A percentile compares a stretch with the other conserved stretches of the same genome.
phyloP scores from a whole-genome alignment of 2,888 invertebrate species.

The Cistogaster globosa region DNA sequence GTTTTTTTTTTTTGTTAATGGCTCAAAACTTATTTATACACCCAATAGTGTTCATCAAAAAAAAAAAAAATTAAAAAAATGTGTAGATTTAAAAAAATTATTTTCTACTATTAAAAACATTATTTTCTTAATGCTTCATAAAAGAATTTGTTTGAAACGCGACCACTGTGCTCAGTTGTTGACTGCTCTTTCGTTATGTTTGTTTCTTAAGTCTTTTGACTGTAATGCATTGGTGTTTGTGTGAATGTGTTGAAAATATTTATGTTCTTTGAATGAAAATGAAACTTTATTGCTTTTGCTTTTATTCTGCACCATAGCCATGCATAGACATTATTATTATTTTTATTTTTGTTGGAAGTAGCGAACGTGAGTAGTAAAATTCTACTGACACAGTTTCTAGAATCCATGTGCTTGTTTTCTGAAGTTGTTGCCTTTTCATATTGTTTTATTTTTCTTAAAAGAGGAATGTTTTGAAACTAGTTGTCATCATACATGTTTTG shows the following conservation, averaged over 20 bases:
- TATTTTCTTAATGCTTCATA: no score
- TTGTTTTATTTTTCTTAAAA: background rate
- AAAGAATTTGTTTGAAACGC: background rate
- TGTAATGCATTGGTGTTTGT: background rate
- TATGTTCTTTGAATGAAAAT: slow-evolving; percentile 65
- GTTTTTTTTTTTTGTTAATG: no score
- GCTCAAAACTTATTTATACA: no score
- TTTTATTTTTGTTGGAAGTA: slow-evolving; percentile 17
- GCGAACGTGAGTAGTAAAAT: slow-evolving; percentile 52
- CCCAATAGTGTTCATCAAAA: no score
- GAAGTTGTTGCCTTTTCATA: slow-evolving; percentile 5
- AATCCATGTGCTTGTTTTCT: slow-evolving; percentile 1
- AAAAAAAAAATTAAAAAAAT: no score
- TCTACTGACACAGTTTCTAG: slow-evolving; percentile 68
- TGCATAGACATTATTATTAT: background rate
- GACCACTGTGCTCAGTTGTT: slow-evolving; percentile 13
- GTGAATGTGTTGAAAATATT: slow-evolving; percentile 7
- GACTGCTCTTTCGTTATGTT: slow-evolving; percentile 38
- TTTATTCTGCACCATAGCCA: slow-evolving; percentile 32
- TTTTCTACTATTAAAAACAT: no score
- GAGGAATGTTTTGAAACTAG: slow-evolving; percentile 39
- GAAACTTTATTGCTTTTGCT: slow-evolving; percentile 57
- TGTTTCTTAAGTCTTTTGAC: slow-evolving; percentile 57
- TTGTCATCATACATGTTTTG: slow-evolving; percentile 42
- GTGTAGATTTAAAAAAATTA: no score